phyloP scores from a whole-genome alignment of 2,113 vertebrate genomes.

The Lamprologus lemairii region DNA sequence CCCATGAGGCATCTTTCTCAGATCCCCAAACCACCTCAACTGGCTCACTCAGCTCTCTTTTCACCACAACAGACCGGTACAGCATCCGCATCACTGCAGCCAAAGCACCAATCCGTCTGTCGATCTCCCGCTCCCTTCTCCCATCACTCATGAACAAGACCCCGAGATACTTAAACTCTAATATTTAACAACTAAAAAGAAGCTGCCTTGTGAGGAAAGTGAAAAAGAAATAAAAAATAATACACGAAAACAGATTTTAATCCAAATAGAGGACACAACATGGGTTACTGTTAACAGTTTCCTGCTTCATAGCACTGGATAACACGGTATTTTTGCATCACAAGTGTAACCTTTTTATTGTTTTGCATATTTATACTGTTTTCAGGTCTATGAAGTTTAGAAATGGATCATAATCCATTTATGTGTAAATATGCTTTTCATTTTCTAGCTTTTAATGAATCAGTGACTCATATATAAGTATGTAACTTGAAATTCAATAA shows the following conservation, averaged over 20 bases:
- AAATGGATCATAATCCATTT: background rate
- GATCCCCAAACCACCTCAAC: background rate
- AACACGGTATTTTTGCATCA: background rate
- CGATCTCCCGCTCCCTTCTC: accelerated
- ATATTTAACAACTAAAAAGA: accelerated
- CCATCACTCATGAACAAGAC: background rate
- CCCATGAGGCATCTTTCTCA: background rate
- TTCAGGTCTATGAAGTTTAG: background rate
- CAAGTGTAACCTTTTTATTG: background rate
- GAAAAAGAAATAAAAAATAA: background rate
- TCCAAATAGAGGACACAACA: background rate
- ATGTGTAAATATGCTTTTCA: background rate
- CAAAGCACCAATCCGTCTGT: background rate
- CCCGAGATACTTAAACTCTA: background rate
- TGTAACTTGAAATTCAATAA: background rate
- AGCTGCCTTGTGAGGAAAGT: background rate
- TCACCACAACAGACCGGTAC: background rate
- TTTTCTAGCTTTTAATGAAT: background rate
- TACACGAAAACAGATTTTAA: background rate
- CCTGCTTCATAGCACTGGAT: background rate
- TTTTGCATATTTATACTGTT: background rate
- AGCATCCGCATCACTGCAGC: background rate
- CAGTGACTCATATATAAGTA: background rate
- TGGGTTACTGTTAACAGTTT: background rate
- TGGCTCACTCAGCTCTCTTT: background rate